Base-by-base conservation (phyloP, 2,888 invertebrate genomes). In the Epinotia ramella region DNA sequence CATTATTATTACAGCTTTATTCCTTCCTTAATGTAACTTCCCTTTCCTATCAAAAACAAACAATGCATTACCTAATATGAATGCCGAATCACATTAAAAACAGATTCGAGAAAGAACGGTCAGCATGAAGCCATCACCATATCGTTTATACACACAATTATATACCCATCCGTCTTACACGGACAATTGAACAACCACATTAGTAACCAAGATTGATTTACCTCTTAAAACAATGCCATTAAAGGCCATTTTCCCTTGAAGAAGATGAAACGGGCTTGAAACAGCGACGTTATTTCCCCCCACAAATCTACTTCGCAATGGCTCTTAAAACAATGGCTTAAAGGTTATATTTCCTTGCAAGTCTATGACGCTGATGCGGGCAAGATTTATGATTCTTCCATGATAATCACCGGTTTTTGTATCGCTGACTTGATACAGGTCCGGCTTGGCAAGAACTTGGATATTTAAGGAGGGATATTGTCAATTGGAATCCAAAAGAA, bases 141-240 rank as follows among this genome's bases (percentile, higher is more conserved):
- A 49, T 18, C 62, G 66, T 76, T 71, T 62, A 65, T 46, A 71
- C 62, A 28, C 73, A 76, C 83, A 82, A 84, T 85, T 85, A 84
- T 81, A 83, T 80, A 77, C 64, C 80, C 83, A 85, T 85, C 84
- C 80, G 80, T 84, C 84, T 83, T 82, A 80, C 79, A 80, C 82
- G 81, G 79, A 79, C 84, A 82, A 84, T 82, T 83, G 83, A 79
- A 60, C 73, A 77, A 77, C 73, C 76, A 65, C 69, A 60, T 56
- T 59, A 78, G 66, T 73, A 57, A 65, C 71, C 44, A n/a, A 28
- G 64, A 70, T 62, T 70, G 67, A 73, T 62, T 18, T 64, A 69
- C 59, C 65, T 69, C 78, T 71, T 78, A 78, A 77, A 65, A 20
- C 71, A n/a, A 76, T 66, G 1, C 64, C 12, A 63, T 64, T 77